Conservation (phyloP, 30 jellyfish, hydroid and myxozoan species). For the Cassiopea andromeda region DNA sequence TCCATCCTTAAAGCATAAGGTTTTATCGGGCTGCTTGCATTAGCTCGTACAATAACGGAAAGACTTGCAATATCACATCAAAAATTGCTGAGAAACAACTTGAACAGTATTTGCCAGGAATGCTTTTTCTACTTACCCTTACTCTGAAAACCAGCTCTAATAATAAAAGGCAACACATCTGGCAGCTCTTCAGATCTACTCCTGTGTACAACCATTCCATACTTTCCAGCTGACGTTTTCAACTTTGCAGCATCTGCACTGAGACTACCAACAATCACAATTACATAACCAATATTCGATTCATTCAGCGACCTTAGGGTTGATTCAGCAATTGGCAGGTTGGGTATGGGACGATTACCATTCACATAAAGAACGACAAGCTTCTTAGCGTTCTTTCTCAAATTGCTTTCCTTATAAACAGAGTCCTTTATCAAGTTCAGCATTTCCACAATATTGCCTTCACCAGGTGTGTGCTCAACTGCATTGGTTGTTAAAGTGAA, state of each 20-base stretch:
- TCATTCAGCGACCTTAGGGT: slow-evolving; percentile 28
- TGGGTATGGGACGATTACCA: slow-evolving; percentile 2
- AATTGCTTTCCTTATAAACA: neutral
- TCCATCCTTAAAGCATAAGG: too few species aligned
- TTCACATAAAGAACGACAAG: slow-evolving; percentile 31
- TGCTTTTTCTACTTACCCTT: neutral
- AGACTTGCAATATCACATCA: too few species aligned
- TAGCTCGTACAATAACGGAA: too few species aligned
- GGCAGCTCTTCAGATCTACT: slow-evolving; percentile 28
- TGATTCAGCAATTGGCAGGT: slow-evolving; percentile 12
- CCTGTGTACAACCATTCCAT: slow-evolving; percentile 40
- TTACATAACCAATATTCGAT: slow-evolving; percentile 32
- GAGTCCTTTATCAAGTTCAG: slow-evolving; percentile 23
- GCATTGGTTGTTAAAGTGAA: slow-evolving; percentile 19
- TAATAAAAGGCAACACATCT: slow-evolving; percentile 42
- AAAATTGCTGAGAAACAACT: too few species aligned
- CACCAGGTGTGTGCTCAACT: slow-evolving; percentile 26
- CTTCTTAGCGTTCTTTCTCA: slow-evolving; percentile 35
- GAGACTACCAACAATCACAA: slow-evolving; percentile 25
- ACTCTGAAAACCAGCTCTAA: slow-evolving; percentile 35
- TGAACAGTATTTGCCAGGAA: too few species aligned
- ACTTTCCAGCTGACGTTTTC: slow-evolving; percentile 3
- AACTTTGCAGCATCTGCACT: neutral
- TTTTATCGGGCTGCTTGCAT: too few species aligned
- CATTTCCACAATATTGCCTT: slow-evolving; percentile 10